Conservation (phyloP, 2,113 vertebrate species). For the Cavia aperea region DNA sequence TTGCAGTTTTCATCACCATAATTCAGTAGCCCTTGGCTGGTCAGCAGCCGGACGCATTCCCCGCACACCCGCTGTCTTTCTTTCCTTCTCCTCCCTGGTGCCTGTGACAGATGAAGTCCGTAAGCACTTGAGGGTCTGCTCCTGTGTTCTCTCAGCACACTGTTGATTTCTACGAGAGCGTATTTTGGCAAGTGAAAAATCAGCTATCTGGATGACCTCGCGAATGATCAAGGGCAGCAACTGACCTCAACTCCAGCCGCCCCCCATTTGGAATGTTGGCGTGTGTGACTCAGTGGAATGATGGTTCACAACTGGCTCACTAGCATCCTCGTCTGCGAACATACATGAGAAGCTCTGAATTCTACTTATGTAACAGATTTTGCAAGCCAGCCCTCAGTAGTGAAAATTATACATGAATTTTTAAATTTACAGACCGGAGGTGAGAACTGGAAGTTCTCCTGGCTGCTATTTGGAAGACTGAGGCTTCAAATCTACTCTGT, state of each 20-base stretch:
- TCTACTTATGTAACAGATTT: neutral
- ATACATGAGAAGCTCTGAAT: neutral
- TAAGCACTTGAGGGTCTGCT: constrained; percentile 19
- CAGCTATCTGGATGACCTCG: constrained; percentile 10
- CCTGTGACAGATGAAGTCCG: constrained; percentile 13
- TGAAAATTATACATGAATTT: constrained; percentile 1
- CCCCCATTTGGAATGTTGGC: neutral
- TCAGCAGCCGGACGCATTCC: neutral
- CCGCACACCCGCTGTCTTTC: neutral
- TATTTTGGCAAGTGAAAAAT: constrained; percentile 57
- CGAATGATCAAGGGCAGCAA: neutral
- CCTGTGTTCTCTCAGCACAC: constrained; percentile 42
- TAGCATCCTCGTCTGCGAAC: neutral
- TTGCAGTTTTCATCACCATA: constrained; percentile 8
- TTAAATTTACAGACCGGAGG: neutral
- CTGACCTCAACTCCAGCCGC: constrained; percentile 36
- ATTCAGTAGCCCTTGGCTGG: neutral
- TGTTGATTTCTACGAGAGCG: constrained; percentile 42
- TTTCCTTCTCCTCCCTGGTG: neutral
- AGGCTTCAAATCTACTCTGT: neutral
- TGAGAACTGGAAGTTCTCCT: neutral
- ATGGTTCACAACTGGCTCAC: constrained; percentile 19
- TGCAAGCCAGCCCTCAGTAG: neutral
- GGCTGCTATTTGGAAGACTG: neutral
- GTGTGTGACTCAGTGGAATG: neutral